Percentiles rank a stretch among this genome's conserved stretches.
Evolutionary conservation across 2,797 vertebrate species (phyloP).

Genomic region (Galago senegalensis): DNA sequence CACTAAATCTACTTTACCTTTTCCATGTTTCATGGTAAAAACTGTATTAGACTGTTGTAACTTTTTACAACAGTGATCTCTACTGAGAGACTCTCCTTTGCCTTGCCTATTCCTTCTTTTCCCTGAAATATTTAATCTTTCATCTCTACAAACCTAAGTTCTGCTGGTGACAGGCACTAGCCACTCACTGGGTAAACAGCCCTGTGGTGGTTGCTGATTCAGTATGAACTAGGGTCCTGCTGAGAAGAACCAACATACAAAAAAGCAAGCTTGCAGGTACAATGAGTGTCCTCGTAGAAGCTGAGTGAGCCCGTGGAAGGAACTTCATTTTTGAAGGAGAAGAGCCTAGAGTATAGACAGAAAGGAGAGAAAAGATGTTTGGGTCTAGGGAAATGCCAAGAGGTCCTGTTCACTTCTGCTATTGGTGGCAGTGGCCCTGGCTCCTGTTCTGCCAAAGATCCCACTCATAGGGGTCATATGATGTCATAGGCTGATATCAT

Average conservation of each 20-base stretch:
- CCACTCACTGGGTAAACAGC: neutral
- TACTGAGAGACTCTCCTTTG: conserved; percentile 80
- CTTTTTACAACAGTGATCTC: conserved; percentile 83
- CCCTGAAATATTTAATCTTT: conserved; percentile 72
- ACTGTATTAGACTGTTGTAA: conserved; percentile 79
- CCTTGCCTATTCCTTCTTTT: conserved; percentile 72
- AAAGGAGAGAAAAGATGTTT: neutral
- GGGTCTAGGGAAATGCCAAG: neutral
- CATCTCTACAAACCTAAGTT: conserved; percentile 69
- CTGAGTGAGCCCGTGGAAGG: neutral
- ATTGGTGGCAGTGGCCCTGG: neutral
- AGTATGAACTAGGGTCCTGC: neutral
- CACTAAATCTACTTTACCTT: neutral
- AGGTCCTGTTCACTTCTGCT: neutral
- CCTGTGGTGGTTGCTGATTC: accelerated
- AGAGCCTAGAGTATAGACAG: neutral
- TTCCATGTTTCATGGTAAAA: neutral
- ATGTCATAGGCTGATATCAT: no score
- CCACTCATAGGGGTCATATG: no score
- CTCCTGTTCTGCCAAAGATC: neutral
- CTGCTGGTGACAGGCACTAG: neutral
- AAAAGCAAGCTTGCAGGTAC: neutral
- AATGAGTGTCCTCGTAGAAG: neutral
- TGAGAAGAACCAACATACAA: neutral
- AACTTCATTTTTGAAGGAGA: neutral